These are phyloP conservation scores for Xestia sexstrigata DNA, from an alignment of 2,888 invertebrate species.

Conservation along the genomic window DNA sequence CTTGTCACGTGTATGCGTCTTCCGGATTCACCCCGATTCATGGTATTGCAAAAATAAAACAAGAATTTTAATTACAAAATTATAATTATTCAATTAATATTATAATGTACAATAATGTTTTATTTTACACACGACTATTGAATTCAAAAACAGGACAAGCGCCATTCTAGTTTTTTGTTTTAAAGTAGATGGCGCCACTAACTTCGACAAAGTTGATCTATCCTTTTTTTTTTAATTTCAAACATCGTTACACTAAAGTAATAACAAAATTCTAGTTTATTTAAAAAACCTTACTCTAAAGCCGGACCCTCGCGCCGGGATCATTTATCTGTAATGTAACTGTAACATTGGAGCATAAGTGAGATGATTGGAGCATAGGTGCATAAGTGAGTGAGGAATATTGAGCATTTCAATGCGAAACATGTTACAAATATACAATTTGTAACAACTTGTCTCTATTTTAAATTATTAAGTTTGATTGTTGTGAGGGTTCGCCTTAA, in stretches of 20 bases:
- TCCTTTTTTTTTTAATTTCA: conserved; percentile 21
- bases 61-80: conserved; percentile 31
- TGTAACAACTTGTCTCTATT: not conserved
- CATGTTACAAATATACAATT: not conserved
- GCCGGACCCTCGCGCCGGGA: not conserved
- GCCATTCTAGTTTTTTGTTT: not conserved
- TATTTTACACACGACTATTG: conserved; percentile 37
- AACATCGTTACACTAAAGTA: conserved; percentile 21
- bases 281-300: conserved; percentile 35
- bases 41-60: conserved; percentile 22
- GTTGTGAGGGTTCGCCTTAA: not conserved
- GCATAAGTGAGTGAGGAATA: not conserved
- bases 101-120: conserved; percentile 32
- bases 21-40: not conserved
- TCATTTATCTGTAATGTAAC: not conserved
- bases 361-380: no score
- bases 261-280: conserved; percentile 24
- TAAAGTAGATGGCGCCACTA: conserved; percentile 5
- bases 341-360: not conserved
- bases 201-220: not conserved
- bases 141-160: conserved; percentile 30
- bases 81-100: conserved; percentile 27
- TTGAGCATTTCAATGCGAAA: not conserved
- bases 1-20: no score
- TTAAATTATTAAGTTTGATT: not conserved